Conservation (phyloP, 2,113 vertebrate genomes). For the Globicephala melas region DNA sequence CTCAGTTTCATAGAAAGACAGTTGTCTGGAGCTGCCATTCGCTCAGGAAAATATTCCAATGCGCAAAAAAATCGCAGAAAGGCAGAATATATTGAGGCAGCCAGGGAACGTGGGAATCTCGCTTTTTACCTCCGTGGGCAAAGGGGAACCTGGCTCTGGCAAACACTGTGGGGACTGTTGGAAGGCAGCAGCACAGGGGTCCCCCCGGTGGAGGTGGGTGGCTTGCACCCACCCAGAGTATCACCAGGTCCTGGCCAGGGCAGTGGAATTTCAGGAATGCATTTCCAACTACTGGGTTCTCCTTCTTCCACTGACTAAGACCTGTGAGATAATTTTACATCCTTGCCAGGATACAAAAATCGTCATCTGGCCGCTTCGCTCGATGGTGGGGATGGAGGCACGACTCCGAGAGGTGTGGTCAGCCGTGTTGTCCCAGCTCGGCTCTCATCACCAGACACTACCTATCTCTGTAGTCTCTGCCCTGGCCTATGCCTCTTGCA, state of each 20-base stretch:
- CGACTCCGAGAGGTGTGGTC: accelerated
- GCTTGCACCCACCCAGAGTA: neutral
- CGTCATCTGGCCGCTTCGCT: neutral
- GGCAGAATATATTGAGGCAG: neutral
- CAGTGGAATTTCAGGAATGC: neutral
- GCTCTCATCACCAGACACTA: accelerated
- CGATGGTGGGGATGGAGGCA: too few relatives aligned
- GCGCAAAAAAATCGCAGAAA: conserved; percentile 54
- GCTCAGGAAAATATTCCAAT: conserved; percentile 75
- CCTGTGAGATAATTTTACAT: too few relatives aligned
- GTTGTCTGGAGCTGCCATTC: conserved; percentile 77
- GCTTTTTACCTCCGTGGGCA: neutral
- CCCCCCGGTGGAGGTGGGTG: accelerated
- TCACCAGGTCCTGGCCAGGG: neutral
- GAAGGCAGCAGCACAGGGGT: neutral
- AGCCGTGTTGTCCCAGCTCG: accelerated
- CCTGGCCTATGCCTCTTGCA: accelerated
- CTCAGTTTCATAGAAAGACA: conserved; percentile 78
- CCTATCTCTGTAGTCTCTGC: accelerated
- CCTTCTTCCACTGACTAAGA: too few relatives aligned
- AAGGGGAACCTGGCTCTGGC: neutral
- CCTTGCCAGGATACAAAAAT: neutral
- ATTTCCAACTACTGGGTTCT: neutral
- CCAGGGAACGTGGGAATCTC: neutral
- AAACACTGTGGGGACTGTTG: too few relatives aligned